Percentiles rank a stretch among this genome's conserved stretches.
Evolutionary conservation across 1,140 invertebrate species (phyloP).

Genomic region (Ceratosolen solmsi): DNA sequence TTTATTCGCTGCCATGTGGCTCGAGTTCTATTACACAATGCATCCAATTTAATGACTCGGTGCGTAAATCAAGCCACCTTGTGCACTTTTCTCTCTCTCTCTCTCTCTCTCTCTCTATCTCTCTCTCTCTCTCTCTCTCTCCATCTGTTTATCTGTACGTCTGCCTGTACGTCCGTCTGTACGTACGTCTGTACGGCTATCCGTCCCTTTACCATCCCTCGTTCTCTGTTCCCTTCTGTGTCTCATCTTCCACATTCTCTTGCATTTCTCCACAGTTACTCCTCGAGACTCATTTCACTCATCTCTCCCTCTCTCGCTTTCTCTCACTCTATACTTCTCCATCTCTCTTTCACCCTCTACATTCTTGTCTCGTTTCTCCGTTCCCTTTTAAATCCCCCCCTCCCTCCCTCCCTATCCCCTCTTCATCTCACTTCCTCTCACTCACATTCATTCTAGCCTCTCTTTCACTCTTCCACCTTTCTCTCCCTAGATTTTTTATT

Average conservation of each 20-base stretch:
- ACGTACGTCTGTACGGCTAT: neutral
- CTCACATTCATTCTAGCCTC: constrained; percentile 45
- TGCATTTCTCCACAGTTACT: neutral
- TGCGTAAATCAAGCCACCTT: constrained; percentile 60
- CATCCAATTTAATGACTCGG: constrained; percentile 62
- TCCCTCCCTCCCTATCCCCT: neutral
- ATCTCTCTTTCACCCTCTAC: constrained; percentile 24
- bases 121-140: neutral
- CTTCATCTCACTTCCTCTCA: constrained; percentile 1
- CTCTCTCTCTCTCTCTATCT: neutral
- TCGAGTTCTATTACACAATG: constrained; percentile 57
- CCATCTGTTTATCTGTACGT: neutral
- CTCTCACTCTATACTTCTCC: neutral
- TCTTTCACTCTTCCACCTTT: constrained; percentile 13
- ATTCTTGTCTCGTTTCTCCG: constrained; percentile 39
- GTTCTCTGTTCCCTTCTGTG: neutral
- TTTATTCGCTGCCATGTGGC: constrained; percentile 48
- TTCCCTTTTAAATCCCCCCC: constrained; percentile 36
- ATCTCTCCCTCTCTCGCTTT: constrained; percentile 28
- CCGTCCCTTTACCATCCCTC: neutral
- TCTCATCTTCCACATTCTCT: constrained; percentile 2
- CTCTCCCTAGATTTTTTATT: constrained; percentile 35
- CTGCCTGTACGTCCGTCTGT: constrained; percentile 4
- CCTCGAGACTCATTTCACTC: neutral
- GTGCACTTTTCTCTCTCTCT: constrained; percentile 20